phyloP scores from a whole-genome alignment of 2,888 invertebrate genomes.

The Unio delphinus region DNA sequence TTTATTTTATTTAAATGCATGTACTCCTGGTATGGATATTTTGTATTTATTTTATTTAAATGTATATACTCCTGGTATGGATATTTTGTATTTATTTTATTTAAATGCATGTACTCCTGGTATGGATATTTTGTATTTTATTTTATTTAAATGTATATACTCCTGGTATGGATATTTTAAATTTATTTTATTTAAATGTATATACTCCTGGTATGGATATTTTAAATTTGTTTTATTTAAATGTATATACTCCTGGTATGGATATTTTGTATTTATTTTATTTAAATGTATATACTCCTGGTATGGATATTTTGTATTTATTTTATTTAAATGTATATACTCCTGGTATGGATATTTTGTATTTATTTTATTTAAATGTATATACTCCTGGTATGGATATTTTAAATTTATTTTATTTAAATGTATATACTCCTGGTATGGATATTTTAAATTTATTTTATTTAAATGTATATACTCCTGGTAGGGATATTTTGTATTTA shows the following conservation, averaged over 20 bases:
- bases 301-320: constrained; percentile 29
- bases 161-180: constrained; percentile 38
- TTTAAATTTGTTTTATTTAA: neutral
- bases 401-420: too few relatives aligned
- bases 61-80: constrained; percentile 57
- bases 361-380: too few relatives aligned
- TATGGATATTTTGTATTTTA: constrained; percentile 17
- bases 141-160: constrained; percentile 33
- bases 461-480: too few relatives aligned
- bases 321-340: neutral
- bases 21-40: constrained; percentile 48
- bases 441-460: too few relatives aligned
- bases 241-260: constrained; percentile 60
- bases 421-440: too few relatives aligned
- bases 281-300: constrained; percentile 50
- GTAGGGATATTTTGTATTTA: too few relatives aligned
- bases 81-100: neutral
- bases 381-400: too few relatives aligned
- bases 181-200: neutral
- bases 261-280: neutral
- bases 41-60: neutral
- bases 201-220: constrained; percentile 56
- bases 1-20: too few relatives aligned
- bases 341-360: too few relatives aligned
- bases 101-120: constrained; percentile 54